These are phyloP conservation scores for Macrophya annulata DNA, from an alignment of 2,888 invertebrate species.

Conservation along the genomic window DNA sequence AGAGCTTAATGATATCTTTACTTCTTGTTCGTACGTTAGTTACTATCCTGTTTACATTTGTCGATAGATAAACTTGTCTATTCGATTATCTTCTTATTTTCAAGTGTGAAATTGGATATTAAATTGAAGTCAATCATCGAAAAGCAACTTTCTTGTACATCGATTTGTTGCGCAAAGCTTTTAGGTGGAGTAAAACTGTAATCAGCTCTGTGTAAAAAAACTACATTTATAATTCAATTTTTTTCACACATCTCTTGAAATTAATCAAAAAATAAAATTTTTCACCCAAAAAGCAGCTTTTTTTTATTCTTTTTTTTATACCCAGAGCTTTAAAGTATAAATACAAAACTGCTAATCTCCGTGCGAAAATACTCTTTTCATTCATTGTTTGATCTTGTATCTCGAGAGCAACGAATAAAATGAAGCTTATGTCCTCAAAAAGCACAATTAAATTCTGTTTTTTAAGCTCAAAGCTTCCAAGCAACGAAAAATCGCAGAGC, in stretches of 20 bases:
- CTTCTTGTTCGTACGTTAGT: neutral
- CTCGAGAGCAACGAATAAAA: too few species aligned
- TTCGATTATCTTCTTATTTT: neutral
- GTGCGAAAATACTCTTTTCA: neutral
- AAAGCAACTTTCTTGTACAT: neutral
- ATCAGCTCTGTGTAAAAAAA: neutral
- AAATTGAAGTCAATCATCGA: constrained; percentile 3
- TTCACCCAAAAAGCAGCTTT: too few species aligned
- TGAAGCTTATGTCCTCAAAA: too few species aligned
- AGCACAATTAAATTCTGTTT: too few species aligned
- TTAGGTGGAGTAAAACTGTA: neutral
- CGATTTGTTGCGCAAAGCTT: neutral
- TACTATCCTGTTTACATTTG: neutral
- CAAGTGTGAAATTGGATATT: neutral
- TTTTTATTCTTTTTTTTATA: too few species aligned
- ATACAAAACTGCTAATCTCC: neutral
- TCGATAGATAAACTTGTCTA: neutral
- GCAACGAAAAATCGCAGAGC: too few species aligned
- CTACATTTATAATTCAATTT: neutral
- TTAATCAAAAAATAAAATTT: too few species aligned
- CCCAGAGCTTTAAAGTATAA: neutral
- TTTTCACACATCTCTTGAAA: too few species aligned
- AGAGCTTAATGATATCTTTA: neutral
- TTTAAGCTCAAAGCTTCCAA: too few species aligned
- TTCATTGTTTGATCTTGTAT: neutral